Conservation (phyloP, 2,888 invertebrate genomes). For the Acleris cristana region DNA sequence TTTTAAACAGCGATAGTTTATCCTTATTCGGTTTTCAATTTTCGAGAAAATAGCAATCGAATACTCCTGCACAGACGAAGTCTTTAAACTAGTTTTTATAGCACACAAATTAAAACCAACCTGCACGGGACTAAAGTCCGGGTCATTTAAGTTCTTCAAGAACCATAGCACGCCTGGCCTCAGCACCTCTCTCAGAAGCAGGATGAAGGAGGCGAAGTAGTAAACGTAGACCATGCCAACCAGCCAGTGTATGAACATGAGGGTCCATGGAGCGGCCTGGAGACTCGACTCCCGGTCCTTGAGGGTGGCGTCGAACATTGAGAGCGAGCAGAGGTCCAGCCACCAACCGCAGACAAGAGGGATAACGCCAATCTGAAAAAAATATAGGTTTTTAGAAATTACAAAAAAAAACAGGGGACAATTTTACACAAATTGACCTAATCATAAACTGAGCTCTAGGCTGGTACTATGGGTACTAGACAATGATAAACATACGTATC, state of each 20-base stretch:
- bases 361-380: conserved; percentile 91
- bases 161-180: conserved; percentile 99
- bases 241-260: conserved; percentile 99
- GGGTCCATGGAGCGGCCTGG: conserved; percentile 96
- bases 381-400: too few species aligned
- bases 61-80: too few species aligned
- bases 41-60: too few species aligned
- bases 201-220: conserved; percentile 98
- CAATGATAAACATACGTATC: too few species aligned
- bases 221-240: conserved; percentile 99
- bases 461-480: too few species aligned
- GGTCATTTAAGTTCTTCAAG: conserved; percentile 98
- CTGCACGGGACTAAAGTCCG: conserved; percentile 99
- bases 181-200: conserved; percentile 95
- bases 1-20: too few species aligned
- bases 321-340: conserved; percentile 98
- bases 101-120: conserved; percentile 63
- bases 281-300: conserved; percentile 95
- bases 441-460: too few species aligned
- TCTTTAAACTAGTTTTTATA: conserved; percentile 1
- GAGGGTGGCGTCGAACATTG: conserved; percentile 94
- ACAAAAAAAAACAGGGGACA: too few species aligned
- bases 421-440: too few species aligned
- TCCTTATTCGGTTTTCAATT: too few species aligned
- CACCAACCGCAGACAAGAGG: conserved; percentile 99